Evolutionary conservation across 2,797 vertebrate genomes (phyloP).

Genomic region (Alfaro cultratus): DNA sequence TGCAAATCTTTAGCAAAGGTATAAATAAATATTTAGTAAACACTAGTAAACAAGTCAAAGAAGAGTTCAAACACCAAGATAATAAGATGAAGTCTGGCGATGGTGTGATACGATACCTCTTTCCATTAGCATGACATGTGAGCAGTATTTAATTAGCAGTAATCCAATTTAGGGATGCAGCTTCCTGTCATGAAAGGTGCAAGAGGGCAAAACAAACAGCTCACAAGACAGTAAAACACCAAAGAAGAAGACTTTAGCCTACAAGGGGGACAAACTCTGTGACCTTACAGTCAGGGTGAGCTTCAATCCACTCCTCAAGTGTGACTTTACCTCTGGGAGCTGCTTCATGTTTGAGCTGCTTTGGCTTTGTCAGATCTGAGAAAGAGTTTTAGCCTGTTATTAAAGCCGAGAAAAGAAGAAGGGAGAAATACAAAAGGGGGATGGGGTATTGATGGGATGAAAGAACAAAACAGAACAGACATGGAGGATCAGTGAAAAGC

Average conservation of each 20-base stretch:
- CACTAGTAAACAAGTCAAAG: slow-evolving; percentile 15
- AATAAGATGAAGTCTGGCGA: slow-evolving; percentile 21
- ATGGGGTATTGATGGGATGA: slow-evolving; percentile 24
- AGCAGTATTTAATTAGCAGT: slow-evolving; percentile 77
- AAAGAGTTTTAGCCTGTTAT: slow-evolving; percentile 37
- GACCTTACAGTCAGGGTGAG: slow-evolving; percentile 44
- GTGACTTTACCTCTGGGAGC: slow-evolving; percentile 40
- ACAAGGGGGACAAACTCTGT: slow-evolving; percentile 31
- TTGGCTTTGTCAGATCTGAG: slow-evolving; percentile 26
- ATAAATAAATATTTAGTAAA: slow-evolving; percentile 8
- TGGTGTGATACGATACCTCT: slow-evolving; percentile 46
- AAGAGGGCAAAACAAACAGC: slow-evolving; percentile 74
- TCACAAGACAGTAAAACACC: slow-evolving; percentile 63
- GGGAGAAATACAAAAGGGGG: slow-evolving; percentile 14
- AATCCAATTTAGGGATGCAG: slow-evolving; percentile 76
- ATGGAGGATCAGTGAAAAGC: slow-evolving; percentile 41
- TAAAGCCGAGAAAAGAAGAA: slow-evolving; percentile 28
- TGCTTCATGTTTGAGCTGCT: slow-evolving; percentile 30
- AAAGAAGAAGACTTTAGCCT: slow-evolving; percentile 46
- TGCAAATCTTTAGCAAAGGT: not conserved
- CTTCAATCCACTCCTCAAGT: slow-evolving; percentile 39
- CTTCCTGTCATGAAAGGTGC: slow-evolving; percentile 73
- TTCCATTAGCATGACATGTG: slow-evolving; percentile 68
- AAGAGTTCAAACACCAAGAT: slow-evolving; percentile 8
- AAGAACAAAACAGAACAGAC: slow-evolving; percentile 40